These are phyloP conservation scores for Puma concolor DNA, from an alignment of 2,113 vertebrate genomes.

Conservation along the genomic window DNA sequence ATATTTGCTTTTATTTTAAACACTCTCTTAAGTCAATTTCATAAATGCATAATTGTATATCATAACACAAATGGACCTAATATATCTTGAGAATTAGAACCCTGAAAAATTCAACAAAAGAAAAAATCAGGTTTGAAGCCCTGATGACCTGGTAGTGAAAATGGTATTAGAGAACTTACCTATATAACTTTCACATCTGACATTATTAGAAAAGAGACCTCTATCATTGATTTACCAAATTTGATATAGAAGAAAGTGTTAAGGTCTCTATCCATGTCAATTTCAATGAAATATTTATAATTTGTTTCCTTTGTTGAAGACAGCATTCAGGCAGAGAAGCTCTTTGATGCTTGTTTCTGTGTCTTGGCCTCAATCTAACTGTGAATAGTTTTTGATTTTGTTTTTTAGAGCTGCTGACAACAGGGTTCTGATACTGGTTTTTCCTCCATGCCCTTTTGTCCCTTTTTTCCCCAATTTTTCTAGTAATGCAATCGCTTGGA, in stretches of 20 bases:
- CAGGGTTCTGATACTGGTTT: not conserved
- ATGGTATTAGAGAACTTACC: not conserved
- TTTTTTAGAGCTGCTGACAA: not conserved
- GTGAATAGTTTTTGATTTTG: not conserved
- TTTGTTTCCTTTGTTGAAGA: constrained; percentile 15
- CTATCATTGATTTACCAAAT: not conserved
- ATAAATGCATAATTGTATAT: not conserved
- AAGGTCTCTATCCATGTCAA: not conserved
- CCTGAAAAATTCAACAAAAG: constrained; percentile 24
- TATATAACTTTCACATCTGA: not conserved
- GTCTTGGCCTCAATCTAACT: not conserved
- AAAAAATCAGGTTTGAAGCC: not conserved
- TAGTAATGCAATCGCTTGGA: not conserved
- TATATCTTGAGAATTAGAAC: constrained; percentile 9
- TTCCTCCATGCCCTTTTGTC: not conserved
- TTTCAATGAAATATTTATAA: not conserved
- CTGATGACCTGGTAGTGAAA: not conserved
- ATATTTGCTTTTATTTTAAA: constrained; percentile 5
- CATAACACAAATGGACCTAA: not conserved
- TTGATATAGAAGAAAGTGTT: not conserved
- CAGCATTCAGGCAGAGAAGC: not conserved
- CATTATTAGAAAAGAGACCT: not conserved
- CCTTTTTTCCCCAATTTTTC: not conserved
- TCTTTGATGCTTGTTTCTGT: not conserved
- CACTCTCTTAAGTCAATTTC: not conserved